A percentile compares a stretch with the other conserved stretches of the same genome.
Conservation (phyloP, 2,797 vertebrate genomes). For the Protonibea diacanthus region DNA sequence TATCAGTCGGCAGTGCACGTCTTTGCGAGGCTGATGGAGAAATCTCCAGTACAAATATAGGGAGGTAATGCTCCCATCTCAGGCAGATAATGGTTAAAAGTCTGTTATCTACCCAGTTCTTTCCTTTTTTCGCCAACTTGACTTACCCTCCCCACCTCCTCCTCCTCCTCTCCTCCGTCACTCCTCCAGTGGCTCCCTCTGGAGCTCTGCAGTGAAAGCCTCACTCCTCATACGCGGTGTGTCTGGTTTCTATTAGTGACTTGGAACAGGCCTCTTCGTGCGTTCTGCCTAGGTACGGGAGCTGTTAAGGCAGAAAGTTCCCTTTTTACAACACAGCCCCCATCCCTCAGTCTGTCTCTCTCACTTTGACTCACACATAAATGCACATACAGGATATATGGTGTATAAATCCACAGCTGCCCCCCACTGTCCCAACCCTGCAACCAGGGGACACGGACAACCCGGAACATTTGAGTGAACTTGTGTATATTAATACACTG, state of each 20-base stretch:
- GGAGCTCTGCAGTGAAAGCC: slow-evolving; percentile 64
- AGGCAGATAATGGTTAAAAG: slow-evolving; percentile 40
- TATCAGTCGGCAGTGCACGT: slow-evolving; percentile 52
- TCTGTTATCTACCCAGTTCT: slow-evolving; percentile 26
- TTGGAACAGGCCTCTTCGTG: slow-evolving; percentile 69
- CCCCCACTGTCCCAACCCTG: slow-evolving; percentile 36
- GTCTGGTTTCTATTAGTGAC: slow-evolving; percentile 84
- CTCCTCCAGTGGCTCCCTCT: slow-evolving; percentile 58
- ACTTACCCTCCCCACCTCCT: slow-evolving; percentile 27
- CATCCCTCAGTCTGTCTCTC: slow-evolving; percentile 31
- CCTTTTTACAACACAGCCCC: slow-evolving; percentile 67
- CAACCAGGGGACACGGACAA: slow-evolving; percentile 47
- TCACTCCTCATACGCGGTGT: slow-evolving; percentile 52
- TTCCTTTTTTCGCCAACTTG: slow-evolving; percentile 21
- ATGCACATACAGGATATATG: slow-evolving; percentile 34
- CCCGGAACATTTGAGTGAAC: slow-evolving; percentile 76
- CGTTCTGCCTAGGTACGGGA: slow-evolving; percentile 75
- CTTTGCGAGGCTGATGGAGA: slow-evolving; percentile 31
- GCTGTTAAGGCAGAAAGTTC: slow-evolving; percentile 76
- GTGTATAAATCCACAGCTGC: slow-evolving; percentile 34
- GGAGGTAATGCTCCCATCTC: slow-evolving; percentile 33
- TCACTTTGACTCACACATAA: slow-evolving; percentile 53
- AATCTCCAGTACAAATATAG: slow-evolving; percentile 36
- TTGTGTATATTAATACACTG: slow-evolving; percentile 55
- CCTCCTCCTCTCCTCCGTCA: slow-evolving; percentile 37